A percentile compares a stretch with the other conserved stretches of the same genome.
These are phyloP conservation scores for Cranoglanis bouderius DNA, from an alignment of 2,113 vertebrate genomes.

Conservation along the genomic window DNA sequence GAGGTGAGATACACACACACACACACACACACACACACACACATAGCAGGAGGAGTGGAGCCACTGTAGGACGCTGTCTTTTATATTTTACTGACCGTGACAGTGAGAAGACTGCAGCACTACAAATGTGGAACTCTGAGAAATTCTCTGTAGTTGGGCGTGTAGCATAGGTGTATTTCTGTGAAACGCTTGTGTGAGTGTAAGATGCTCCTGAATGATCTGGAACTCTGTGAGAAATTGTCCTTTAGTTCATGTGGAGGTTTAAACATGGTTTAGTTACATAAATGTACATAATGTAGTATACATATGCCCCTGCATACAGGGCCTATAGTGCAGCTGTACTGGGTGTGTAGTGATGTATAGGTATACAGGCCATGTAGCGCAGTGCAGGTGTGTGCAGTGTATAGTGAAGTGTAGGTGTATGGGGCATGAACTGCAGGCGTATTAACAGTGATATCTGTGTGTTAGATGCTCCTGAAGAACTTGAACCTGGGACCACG, in stretches of 20 bases:
- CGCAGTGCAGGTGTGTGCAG: not conserved
- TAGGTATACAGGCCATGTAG: no score
- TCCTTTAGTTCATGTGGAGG: not conserved
- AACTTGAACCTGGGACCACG: conserved; percentile 78
- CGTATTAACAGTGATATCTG: not conserved
- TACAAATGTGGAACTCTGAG: not conserved
- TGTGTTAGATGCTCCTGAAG: conserved; percentile 76
- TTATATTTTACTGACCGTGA: not conserved
- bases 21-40: not conserved
- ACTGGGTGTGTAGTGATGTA: not conserved
- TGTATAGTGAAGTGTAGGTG: not conserved
- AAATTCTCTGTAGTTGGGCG: not conserved
- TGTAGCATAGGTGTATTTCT: no score
- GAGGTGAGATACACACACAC: conserved; percentile 67
- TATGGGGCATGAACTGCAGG: not conserved
- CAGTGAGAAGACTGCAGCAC: not conserved
- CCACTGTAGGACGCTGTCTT: not conserved
- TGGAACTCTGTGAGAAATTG: not conserved
- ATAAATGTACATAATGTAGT: not conserved
- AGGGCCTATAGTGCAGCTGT: no score
- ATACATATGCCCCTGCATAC: no score
- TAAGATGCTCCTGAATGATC: not conserved
- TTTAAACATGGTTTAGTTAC: not conserved
- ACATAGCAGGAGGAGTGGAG: not conserved
- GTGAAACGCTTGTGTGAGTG: no score